A percentile compares a stretch with the other conserved stretches of the same genome.
Evolutionary conservation across 2,113 vertebrate species (phyloP).

Genomic region (Semnornis frantzii): DNA sequence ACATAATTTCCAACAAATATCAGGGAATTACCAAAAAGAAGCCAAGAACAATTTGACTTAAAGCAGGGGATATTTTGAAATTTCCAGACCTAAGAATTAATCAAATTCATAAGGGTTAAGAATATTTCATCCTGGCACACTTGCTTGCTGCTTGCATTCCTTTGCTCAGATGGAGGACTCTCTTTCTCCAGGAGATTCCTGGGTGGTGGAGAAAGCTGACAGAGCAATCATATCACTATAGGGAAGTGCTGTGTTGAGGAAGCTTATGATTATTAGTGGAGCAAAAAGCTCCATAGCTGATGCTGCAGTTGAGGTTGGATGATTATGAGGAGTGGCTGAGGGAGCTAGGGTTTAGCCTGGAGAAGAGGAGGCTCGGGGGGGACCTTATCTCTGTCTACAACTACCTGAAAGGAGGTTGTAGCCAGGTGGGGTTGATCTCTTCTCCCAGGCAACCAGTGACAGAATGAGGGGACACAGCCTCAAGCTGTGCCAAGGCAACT

Average conservation of each 20-base stretch:
- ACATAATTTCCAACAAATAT: slow-evolving; percentile 6
- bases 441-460: too few species aligned
- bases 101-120: background rate
- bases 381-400: too few species aligned
- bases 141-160: background rate
- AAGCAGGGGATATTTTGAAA: background rate
- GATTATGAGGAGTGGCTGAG: too few species aligned
- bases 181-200: background rate
- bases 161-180: background rate
- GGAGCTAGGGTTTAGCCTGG: too few species aligned
- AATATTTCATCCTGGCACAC: background rate
- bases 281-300: background rate
- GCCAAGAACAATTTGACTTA: background rate
- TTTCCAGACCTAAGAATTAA: background rate
- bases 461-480: too few species aligned
- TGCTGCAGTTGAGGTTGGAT: background rate
- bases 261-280: background rate
- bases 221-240: background rate
- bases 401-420: too few species aligned
- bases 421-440: too few species aligned
- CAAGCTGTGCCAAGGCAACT: too few species aligned
- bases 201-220: background rate
- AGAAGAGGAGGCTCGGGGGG: too few species aligned
- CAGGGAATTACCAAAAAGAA: background rate
- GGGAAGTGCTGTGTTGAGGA: background rate